These are phyloP conservation scores for Copidosoma floridanum DNA, from an alignment of 1,140 invertebrate genomes.

Conservation along the genomic window DNA sequence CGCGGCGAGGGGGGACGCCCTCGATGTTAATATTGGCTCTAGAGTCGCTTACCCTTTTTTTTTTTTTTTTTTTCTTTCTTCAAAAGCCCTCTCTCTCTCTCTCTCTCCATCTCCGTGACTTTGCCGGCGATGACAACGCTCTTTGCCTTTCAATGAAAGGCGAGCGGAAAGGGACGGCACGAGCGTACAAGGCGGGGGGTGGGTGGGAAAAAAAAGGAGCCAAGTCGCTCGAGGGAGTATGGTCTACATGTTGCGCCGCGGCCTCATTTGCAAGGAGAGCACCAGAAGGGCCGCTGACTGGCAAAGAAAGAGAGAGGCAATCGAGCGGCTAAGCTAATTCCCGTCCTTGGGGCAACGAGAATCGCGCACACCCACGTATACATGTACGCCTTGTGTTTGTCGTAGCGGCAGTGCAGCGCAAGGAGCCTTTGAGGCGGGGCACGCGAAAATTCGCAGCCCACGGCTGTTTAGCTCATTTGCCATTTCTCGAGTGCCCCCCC, in stretches of 20 bases:
- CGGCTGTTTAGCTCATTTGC: constrained; percentile 9
- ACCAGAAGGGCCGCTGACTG: neutral
- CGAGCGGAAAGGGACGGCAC: neutral
- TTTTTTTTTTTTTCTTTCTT: too few species aligned
- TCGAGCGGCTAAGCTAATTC: neutral
- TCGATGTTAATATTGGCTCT: constrained; percentile 7
- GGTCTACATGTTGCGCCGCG: neutral
- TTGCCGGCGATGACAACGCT: too few species aligned
- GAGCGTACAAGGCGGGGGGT: neutral
- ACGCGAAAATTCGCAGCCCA: neutral
- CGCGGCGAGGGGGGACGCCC: neutral
- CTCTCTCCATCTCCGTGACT: neutral
- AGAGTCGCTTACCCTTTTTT: neutral
- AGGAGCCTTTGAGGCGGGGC: neutral
- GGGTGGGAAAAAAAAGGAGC: neutral
- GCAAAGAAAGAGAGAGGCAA: neutral
- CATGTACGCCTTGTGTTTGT: too few species aligned
- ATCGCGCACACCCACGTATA: too few species aligned
- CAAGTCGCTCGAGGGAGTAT: neutral
- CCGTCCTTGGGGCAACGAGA: neutral
- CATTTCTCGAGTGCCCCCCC: neutral
- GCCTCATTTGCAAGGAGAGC: neutral
- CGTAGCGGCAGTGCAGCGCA: too few species aligned
- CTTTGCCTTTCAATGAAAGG: constrained; percentile 1
- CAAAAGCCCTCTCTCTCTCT: neutral